Evolutionary conservation across 2,888 invertebrate species (phyloP).

Genomic region (Morinoia aosen): DNA sequence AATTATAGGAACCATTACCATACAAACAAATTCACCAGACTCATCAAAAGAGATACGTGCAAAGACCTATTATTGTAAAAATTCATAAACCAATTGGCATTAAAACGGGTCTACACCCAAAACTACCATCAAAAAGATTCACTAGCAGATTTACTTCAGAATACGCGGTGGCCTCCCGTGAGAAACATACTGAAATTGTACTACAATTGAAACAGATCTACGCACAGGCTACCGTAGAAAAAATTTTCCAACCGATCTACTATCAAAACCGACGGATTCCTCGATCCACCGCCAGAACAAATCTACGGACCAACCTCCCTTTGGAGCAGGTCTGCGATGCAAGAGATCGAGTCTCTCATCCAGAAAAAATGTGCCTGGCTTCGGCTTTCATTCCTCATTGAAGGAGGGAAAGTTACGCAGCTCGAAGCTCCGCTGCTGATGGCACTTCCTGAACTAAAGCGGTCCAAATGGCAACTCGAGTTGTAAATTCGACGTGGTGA

Average conservation of each 20-base stretch:
- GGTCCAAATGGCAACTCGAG: neutral
- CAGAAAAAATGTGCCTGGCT: neutral
- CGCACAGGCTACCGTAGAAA: too few relatives aligned
- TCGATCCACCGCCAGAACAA: neutral
- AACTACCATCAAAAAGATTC: too few relatives aligned
- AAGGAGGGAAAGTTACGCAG: neutral
- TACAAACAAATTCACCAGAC: too few relatives aligned
- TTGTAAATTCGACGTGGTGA: neutral
- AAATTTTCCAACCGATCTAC: too few relatives aligned
- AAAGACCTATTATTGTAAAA: too few relatives aligned
- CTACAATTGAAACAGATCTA: too few relatives aligned
- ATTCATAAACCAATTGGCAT: too few relatives aligned
- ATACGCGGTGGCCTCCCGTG: neutral
- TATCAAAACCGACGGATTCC: too few relatives aligned
- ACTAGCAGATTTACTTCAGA: too few relatives aligned
- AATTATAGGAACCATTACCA: too few relatives aligned
- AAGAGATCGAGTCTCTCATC: neutral
- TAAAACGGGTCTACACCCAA: too few relatives aligned
- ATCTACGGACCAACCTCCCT: neutral
- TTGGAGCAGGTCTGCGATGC: neutral
- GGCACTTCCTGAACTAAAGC: neutral
- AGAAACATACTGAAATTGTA: neutral
- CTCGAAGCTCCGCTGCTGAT: neutral
- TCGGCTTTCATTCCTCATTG: constrained; percentile 5
- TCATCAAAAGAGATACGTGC: too few relatives aligned